Evolutionary conservation across 2,888 invertebrate species (phyloP).

Genomic region (Alsophila aescularia): DNA sequence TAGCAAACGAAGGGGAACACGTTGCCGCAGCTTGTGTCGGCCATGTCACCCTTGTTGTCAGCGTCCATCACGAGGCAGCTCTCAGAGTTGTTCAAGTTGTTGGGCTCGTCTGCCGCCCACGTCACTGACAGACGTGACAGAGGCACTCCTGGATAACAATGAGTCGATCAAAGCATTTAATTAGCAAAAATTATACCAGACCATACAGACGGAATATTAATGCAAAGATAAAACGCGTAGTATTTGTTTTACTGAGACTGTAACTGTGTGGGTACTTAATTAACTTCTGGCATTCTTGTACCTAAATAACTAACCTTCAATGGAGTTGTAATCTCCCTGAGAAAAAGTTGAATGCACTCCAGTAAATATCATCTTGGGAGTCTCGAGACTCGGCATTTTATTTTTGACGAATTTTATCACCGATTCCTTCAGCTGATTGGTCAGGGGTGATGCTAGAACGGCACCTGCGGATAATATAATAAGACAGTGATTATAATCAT

Average conservation of each 20-base stretch:
- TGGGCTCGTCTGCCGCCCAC: background rate
- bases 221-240: too few relatives aligned
- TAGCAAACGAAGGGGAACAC: background rate
- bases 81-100: background rate
- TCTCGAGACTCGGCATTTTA: background rate
- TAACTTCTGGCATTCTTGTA: too few relatives aligned
- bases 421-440: background rate
- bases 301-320: too few relatives aligned
- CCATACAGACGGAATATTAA: too few relatives aligned
- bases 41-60: background rate
- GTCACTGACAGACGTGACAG: background rate
- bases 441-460: background rate
- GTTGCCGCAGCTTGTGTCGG: background rate
- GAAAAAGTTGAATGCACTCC: background rate
- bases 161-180: too few relatives aligned
- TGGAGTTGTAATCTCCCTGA: background rate
- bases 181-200: too few relatives aligned
- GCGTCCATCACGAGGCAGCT: background rate
- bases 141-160: background rate
- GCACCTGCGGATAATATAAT: background rate
- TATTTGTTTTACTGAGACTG: too few relatives aligned
- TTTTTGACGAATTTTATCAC: background rate
- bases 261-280: too few relatives aligned
- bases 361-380: background rate
- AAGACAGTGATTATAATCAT: too few relatives aligned